Evolutionary conservation across 2,113 vertebrate genomes (phyloP), one percentile per base, ranked within the genome.

Genomic region (Buteo buteo): DNA sequence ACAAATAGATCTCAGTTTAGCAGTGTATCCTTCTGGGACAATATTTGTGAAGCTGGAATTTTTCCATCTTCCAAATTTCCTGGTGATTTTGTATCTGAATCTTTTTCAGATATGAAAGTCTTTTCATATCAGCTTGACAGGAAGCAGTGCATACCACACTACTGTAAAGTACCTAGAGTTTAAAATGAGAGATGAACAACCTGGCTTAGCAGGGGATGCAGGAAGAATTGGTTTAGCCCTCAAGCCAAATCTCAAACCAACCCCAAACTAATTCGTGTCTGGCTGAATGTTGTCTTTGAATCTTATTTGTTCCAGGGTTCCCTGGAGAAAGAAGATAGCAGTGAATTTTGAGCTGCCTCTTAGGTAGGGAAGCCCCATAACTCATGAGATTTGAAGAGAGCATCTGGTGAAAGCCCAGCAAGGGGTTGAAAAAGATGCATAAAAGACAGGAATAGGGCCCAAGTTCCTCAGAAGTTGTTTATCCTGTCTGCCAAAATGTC

Each of bases 41-140:
- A 87, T 79, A 93, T 84, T 88, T 96, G 80, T 95, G 78, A 93
- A 88, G 79, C 50, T 96, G 91, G 77, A 92, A 90, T 94, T 95
- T 95, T 97, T 90, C 94, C 26, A 12, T 96, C 88, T 96, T 61
- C 61, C 82, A 93, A 80, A 94, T 96, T 97, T 97, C 94, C 92
- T 96, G 77, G 58, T 91, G 78, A 79, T 96, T 93, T 93, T 95
- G 32, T 85, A 55, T 95, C 73, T 90, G 88, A 96, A 76, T 88
- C 57, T 93, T 88, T 95, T 88, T 95, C 81, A 90, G 47, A 85
- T 94, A 92, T 72, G 90, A 87, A 93, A 88, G 91, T 91, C 73
- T 86, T 88, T 95, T 88, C 85, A 52, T 79, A 93, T 82, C 82
- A 94, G 38, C 93, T 88, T 90, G 90, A 80, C 92, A 95, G 93